Percentiles rank a stretch among this genome's conserved stretches.
Conservation (phyloP, 2,797 vertebrate genomes). For the Cynodonichthys magdalenae region DNA sequence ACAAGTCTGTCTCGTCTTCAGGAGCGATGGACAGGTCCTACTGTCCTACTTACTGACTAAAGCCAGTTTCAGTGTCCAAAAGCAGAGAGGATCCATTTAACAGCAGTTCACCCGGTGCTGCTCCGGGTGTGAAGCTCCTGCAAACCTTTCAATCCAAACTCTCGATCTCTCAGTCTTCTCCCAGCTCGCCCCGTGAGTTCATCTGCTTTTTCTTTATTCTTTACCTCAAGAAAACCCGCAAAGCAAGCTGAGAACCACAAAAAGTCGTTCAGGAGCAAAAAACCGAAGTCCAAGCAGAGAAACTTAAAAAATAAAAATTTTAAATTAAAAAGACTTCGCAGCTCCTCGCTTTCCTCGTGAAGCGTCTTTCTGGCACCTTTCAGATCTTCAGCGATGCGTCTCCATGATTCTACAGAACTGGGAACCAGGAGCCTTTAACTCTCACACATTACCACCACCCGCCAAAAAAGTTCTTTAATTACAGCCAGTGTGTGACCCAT, state of each 20-base stretch:
- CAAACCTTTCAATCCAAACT: slow-evolving; percentile 56
- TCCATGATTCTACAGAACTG: slow-evolving; percentile 35
- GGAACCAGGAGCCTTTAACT: slow-evolving; percentile 27
- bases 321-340: slow-evolving; percentile 21
- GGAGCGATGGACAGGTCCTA: slow-evolving; percentile 74
- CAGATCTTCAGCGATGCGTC: slow-evolving; percentile 54
- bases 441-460: slow-evolving; percentile 19
- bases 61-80: slow-evolving; percentile 77
- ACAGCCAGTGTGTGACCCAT: slow-evolving; percentile 39
- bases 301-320: slow-evolving; percentile 1
- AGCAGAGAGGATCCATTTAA: slow-evolving; percentile 77
- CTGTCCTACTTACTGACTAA: slow-evolving; percentile 77
- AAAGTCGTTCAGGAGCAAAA: background rate
- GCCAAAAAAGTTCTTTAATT: slow-evolving; percentile 47
- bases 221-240: slow-evolving; percentile 12
- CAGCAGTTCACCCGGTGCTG: slow-evolving; percentile 69
- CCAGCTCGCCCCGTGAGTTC: slow-evolving; percentile 49
- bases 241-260: background rate
- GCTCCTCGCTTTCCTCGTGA: slow-evolving; percentile 52
- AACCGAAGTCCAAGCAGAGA: slow-evolving; percentile 35
- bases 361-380: slow-evolving; percentile 65
- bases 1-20: slow-evolving; percentile 40
- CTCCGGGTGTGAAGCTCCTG: slow-evolving; percentile 64
- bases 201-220: slow-evolving; percentile 26
- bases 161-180: slow-evolving; percentile 35